phyloP scores from a whole-genome alignment of 2,113 vertebrate genomes.

The Bungarus multicinctus region DNA sequence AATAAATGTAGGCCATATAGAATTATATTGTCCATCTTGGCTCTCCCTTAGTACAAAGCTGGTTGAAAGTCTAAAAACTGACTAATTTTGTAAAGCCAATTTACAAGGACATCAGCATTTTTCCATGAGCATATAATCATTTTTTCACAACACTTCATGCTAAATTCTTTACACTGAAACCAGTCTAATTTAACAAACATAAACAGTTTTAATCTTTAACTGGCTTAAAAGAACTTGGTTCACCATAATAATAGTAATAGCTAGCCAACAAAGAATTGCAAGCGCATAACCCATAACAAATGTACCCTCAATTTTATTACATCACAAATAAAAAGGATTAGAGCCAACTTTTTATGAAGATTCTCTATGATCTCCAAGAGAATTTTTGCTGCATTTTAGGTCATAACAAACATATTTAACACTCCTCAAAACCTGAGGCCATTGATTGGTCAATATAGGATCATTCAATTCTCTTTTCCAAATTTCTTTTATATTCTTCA shows the following conservation, averaged over 20 bases:
- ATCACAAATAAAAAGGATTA: neutral
- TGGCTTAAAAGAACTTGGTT: neutral
- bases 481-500: neutral
- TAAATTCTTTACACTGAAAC: neutral
- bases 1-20: neutral
- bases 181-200: neutral
- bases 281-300: neutral
- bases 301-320: neutral
- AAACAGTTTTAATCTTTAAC: neutral
- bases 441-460: neutral
- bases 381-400: neutral
- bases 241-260: neutral
- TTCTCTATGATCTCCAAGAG: neutral
- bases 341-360: neutral
- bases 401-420: neutral
- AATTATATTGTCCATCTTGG: neutral
- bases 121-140: neutral
- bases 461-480: neutral
- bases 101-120: neutral
- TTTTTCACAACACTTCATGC: neutral
- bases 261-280: neutral
- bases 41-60: neutral
- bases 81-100: neutral
- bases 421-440: neutral
- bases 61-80: neutral